Evolutionary conservation across 2,888 invertebrate species (phyloP).

Genomic region (Drosophila mimetica): DNA sequence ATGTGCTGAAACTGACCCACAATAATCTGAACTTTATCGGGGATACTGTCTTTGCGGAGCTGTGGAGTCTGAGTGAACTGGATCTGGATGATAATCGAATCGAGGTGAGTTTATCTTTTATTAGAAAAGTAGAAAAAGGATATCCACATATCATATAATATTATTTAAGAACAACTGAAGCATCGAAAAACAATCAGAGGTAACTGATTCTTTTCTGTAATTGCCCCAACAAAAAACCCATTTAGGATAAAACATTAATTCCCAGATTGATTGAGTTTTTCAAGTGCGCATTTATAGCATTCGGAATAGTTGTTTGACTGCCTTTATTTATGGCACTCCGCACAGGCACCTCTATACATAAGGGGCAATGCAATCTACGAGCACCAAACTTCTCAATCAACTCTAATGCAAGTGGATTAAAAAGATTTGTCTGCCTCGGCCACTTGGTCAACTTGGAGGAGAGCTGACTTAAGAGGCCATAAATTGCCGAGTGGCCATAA

Average conservation of each 20-base stretch:
- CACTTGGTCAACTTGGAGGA: conserved; percentile 41
- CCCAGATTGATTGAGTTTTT: conserved; percentile 32
- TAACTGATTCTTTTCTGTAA: not conserved
- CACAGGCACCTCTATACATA: conserved; percentile 9
- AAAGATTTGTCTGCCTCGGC: conserved; percentile 38
- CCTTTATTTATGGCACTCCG: conserved; percentile 23
- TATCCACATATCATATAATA: no score
- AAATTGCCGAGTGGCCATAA: conserved; percentile 69
- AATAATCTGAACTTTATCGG: conserved; percentile 92
- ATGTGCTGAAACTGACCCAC: conserved; percentile 89
- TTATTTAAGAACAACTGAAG: no score
- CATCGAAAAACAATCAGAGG: not conserved
- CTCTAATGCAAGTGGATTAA: conserved; percentile 45
- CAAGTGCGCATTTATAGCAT: conserved; percentile 20
- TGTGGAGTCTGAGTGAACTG: conserved; percentile 90
- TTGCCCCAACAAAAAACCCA: not conserved
- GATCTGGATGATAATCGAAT: conserved; percentile 89
- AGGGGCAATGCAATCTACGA: conserved; percentile 17
- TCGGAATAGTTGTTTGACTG: conserved; percentile 29
- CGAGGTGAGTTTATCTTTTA: conserved; percentile 83
- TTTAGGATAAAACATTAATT: conserved; percentile 17
- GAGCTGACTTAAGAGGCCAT: conserved; percentile 67
- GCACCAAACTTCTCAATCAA: conserved; percentile 50
- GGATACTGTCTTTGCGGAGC: conserved; percentile 91
- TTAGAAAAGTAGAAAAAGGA: no score